These are phyloP conservation scores for Pachypeltis micranthus DNA, from an alignment of 1,140 invertebrate species.

Conservation along the genomic window DNA sequence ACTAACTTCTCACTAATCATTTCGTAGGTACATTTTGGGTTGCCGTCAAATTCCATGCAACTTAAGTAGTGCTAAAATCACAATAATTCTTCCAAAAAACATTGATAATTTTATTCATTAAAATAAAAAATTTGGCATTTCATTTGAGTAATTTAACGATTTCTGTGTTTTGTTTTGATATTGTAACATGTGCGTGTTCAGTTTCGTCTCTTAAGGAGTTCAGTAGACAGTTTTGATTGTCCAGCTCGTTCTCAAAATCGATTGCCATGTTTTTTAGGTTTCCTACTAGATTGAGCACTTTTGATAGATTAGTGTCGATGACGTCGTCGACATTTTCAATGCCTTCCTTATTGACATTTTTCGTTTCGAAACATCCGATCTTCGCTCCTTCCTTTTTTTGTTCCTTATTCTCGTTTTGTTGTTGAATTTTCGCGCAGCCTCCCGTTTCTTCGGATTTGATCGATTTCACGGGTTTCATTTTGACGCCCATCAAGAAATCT, in stretches of 20 bases:
- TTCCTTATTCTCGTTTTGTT: no score
- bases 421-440: not conserved
- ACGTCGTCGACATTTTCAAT: not conserved
- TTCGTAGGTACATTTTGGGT: not conserved
- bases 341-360: not conserved
- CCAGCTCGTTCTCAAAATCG: not conserved
- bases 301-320: not conserved
- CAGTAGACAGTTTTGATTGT: not conserved
- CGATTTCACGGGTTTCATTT: not conserved
- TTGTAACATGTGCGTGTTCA: not conserved
- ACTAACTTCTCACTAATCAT: not conserved
- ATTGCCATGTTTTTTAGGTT: not conserved
- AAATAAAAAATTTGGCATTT: not conserved
- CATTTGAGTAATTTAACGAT: not conserved
- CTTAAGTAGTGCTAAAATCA: not conserved
- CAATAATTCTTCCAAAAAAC: not conserved
- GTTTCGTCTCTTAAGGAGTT: not conserved
- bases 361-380: not conserved
- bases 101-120: not conserved
- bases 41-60: not conserved
- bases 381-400: not conserved
- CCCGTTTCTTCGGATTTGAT: not conserved
- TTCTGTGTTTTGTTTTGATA: not conserved
- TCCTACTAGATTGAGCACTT: not conserved
- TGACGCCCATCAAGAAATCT: not conserved